Conservation (phyloP, 2,888 invertebrate genomes). For the Meloe dianella region DNA sequence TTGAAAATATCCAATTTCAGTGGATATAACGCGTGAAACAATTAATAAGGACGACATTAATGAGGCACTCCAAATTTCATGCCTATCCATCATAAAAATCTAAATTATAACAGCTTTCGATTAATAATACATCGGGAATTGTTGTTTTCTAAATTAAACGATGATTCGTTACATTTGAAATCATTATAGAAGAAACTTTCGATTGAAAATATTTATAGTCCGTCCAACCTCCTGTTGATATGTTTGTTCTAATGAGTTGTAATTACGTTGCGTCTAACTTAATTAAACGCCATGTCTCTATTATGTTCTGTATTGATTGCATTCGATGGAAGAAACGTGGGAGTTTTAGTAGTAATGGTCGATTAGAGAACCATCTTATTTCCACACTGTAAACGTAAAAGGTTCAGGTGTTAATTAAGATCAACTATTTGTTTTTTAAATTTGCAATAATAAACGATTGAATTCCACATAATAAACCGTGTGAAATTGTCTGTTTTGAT, state of each 20-base stretch:
- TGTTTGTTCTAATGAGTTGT: conserved; percentile 28
- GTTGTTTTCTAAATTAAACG: neutral
- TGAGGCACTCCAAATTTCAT: conserved; percentile 15
- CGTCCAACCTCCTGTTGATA: conserved; percentile 17
- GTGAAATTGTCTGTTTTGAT: conserved; percentile 11
- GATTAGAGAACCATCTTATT: conserved; percentile 13
- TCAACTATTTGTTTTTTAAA: neutral
- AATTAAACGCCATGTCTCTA: conserved; percentile 29
- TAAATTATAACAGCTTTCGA: conserved; percentile 2
- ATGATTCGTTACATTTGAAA: neutral
- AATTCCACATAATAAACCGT: conserved; percentile 11
- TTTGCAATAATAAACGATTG: neutral
- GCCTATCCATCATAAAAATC: conserved; percentile 11
- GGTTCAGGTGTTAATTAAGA: conserved; percentile 9
- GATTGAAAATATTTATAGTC: conserved; percentile 10
- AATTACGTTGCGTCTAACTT: conserved; percentile 29
- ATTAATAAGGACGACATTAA: conserved; percentile 14
- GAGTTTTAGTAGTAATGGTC: conserved; percentile 22
- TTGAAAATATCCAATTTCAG: conserved; percentile 12
- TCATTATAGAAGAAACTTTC: conserved; percentile 1
- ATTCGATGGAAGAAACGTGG: conserved; percentile 18
- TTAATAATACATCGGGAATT: neutral
- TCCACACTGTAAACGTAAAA: neutral
- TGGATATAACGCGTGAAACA: conserved; percentile 16
- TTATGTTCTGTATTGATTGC: conserved; percentile 22